Base-by-base conservation (phyloP, 2,797 vertebrate genomes). In the Hybognathus amarus region DNA sequence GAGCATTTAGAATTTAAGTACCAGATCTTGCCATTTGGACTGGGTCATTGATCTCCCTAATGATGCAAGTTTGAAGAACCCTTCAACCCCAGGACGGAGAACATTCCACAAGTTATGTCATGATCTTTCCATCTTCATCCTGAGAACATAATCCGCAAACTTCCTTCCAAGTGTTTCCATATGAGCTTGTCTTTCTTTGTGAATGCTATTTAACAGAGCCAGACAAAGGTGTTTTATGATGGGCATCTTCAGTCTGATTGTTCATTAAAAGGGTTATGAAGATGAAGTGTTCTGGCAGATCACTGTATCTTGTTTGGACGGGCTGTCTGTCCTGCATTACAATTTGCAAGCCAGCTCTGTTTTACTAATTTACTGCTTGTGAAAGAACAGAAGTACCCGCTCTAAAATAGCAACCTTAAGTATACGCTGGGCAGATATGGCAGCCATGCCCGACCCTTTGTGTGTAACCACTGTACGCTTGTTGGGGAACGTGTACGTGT, bases 401-500 rank as follows among this genome's bases (percentile, higher is more conserved):
- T 92, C 90, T 89, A 91, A 93, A 95, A 94, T 93, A 93, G 92
- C 80, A 91, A 76, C 87, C 83, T 92, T 93, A 93, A 94, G 90
- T 93, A 93, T 88, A 93, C 85, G 90, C 93, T 87, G 52, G 85
- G 88, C 86, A 90, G 93, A 94, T 93, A 90, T 88, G 90, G 81
- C 50, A 2, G 86, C 87, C 30, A 83, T 90, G 90, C 90, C 90
- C 90, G 90, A 90, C 90, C 90, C 89, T 89, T 89, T 92, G 90
- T 91, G 83, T 92, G 88, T 93, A 93, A 94, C 91, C 92, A 75
- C 91, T 85, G 85, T 20, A 86, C 77, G 86, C 83, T 92, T 88
- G 90, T 87, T 80, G 83, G 86, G 84, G 84, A 86, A 87, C 86
- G 85, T 45, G 30, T 79, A 68, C 61, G 6, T 77, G 63, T 70